A percentile compares a stretch with the other conserved stretches of the same genome.
Evolutionary conservation across 2,113 vertebrate genomes (phyloP).

Genomic region (Candoia aspera): DNA sequence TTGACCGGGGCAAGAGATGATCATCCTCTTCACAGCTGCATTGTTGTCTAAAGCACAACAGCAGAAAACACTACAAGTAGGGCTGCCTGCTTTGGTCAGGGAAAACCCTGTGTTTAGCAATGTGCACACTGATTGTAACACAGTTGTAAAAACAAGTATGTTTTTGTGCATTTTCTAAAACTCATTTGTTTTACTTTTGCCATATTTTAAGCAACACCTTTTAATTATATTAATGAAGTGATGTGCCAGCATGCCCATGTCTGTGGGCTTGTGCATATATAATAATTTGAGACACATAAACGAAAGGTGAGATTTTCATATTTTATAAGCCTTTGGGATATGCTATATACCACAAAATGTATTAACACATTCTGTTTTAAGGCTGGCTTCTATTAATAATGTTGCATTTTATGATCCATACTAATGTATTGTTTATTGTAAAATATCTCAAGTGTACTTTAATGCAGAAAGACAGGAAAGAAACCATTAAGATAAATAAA

Average conservation of each 20-base stretch:
- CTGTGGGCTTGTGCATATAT: background rate
- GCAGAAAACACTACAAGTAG: too few species aligned
- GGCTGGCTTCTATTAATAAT: background rate
- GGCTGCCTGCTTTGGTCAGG: background rate
- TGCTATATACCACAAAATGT: background rate
- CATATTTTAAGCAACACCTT: background rate
- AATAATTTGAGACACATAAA: background rate
- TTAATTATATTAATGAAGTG: background rate
- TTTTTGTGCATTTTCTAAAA: background rate
- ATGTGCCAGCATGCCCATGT: background rate
- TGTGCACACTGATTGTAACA: background rate
- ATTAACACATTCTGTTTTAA: background rate
- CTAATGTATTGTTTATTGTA: background rate
- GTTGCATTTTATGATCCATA: background rate
- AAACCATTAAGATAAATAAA: background rate
- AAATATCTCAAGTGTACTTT: background rate
- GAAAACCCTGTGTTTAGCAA: background rate
- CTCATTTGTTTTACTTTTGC: background rate
- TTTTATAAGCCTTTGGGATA: background rate
- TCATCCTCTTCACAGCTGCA: too few species aligned
- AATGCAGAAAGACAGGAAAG: background rate
- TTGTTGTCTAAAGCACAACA: too few species aligned
- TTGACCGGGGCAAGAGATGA: too few species aligned
- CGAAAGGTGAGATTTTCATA: background rate
- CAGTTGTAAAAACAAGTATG: background rate